Evolutionary conservation across 2,797 vertebrate species (phyloP).

Genomic region (Poecilia wingei): DNA sequence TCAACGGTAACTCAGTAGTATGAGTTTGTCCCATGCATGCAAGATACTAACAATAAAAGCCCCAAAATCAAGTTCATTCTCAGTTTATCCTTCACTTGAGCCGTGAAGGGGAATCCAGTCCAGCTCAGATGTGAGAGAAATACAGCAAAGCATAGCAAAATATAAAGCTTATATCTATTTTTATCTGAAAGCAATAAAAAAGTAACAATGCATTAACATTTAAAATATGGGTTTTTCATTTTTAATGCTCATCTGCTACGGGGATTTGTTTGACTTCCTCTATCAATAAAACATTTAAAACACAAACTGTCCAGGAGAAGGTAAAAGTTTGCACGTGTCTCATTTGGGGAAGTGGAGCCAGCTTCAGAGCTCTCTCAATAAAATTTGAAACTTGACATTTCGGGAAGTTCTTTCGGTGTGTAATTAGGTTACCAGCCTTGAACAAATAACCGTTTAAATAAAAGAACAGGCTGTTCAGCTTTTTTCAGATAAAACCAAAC

Average conservation of each 20-base stretch:
- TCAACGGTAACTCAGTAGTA: not conserved
- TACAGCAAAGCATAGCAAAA: constrained; percentile 6
- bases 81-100: not conserved
- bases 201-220: constrained; percentile 12
- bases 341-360: not conserved
- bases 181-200: constrained; percentile 11
- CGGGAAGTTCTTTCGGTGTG: not conserved
- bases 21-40: not conserved
- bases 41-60: not conserved
- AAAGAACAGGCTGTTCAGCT: not conserved
- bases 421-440: not conserved
- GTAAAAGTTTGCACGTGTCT: not conserved
- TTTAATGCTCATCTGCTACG: constrained; percentile 1
- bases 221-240: constrained; percentile 2
- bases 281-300: constrained; percentile 10
- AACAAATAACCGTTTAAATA: constrained; percentile 1
- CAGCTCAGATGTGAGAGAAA: not conserved
- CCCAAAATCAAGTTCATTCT: not conserved
- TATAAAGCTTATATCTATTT: constrained; percentile 10
- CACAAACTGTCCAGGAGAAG: not conserved
- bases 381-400: not conserved
- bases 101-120: not conserved
- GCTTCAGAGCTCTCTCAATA: not conserved
- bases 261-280: constrained; percentile 3
- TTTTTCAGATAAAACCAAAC: constrained; percentile 7